phyloP scores from a whole-genome alignment of 2,113 vertebrate genomes.

The Trochalopteron elliotii region DNA sequence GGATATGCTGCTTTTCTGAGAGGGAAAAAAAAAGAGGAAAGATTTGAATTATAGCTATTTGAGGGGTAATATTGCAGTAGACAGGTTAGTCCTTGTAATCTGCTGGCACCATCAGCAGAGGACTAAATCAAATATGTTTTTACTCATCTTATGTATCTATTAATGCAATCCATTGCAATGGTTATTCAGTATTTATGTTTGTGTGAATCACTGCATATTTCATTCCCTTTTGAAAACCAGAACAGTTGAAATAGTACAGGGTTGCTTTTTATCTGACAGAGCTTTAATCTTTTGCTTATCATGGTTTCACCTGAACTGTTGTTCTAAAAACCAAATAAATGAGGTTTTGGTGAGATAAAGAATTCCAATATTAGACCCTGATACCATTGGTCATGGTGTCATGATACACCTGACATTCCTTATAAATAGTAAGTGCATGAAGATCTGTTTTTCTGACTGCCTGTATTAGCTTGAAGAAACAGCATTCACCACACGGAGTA shows the following conservation, averaged over 20 bases:
- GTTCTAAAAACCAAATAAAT: background rate
- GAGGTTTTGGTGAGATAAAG: background rate
- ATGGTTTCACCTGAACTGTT: background rate
- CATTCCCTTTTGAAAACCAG: slow-evolving; percentile 34
- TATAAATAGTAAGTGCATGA: background rate
- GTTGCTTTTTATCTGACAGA: slow-evolving; percentile 26
- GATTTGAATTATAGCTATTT: background rate
- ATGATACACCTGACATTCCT: background rate
- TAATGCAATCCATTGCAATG: slow-evolving; percentile 38
- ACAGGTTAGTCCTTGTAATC: slow-evolving; percentile 38
- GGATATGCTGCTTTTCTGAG: background rate
- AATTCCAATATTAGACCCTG: background rate
- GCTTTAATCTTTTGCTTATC: slow-evolving; percentile 46
- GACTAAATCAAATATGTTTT: slow-evolving; percentile 29
- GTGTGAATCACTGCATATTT: slow-evolving; percentile 31
- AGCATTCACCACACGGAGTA: background rate
- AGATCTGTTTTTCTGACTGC: background rate
- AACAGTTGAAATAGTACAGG: slow-evolving; percentile 34
- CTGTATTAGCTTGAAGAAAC: background rate
- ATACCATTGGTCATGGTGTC: background rate
- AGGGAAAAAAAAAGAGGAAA: background rate
- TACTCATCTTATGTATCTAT: slow-evolving; percentile 28
- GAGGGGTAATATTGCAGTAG: background rate
- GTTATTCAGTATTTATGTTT: slow-evolving; percentile 55
- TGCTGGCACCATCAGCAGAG: background rate